phyloP scores from a whole-genome alignment of 2,113 vertebrate genomes.

The Sinocyclocheilus grahami region DNA sequence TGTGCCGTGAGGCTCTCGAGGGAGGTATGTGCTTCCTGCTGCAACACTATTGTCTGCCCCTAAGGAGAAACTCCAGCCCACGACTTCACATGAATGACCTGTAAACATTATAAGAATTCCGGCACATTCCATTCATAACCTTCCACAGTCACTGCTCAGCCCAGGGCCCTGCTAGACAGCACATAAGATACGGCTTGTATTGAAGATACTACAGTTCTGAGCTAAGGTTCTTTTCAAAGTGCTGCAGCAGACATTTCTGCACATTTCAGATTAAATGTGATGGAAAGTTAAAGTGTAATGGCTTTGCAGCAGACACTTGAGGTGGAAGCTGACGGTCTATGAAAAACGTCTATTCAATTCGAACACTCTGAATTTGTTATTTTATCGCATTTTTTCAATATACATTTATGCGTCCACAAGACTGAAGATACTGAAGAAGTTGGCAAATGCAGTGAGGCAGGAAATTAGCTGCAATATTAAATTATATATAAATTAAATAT shows the following conservation, averaged over 20 bases:
- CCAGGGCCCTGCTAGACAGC: slow-evolving; percentile 6
- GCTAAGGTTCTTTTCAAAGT: background rate
- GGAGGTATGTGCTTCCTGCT: slow-evolving; percentile 50
- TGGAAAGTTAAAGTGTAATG: background rate
- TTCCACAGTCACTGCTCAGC: slow-evolving; percentile 35
- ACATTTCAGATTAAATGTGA: slow-evolving; percentile 3
- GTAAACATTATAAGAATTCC: slow-evolving; percentile 52
- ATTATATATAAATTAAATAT: background rate
- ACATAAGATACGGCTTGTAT: slow-evolving; percentile 17
- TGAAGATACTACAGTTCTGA: background rate
- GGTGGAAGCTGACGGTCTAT: background rate
- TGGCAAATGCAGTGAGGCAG: background rate
- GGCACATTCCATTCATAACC: slow-evolving; percentile 57
- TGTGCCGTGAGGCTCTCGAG: slow-evolving; percentile 39
- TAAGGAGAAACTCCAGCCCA: slow-evolving; percentile 35
- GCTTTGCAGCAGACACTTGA: background rate
- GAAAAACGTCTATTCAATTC: background rate
- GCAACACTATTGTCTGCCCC: slow-evolving; percentile 49
- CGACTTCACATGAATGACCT: slow-evolving; percentile 50
- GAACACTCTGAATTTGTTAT: slow-evolving; percentile 20
- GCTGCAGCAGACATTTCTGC: slow-evolving; percentile 10
- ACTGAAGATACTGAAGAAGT: background rate
- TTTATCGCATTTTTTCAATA: slow-evolving; percentile 20
- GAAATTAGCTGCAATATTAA: background rate
- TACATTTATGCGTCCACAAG: slow-evolving; percentile 6